Percentiles rank a stretch among this genome's conserved stretches.
Evolutionary conservation across 92 coral and sea anemone species (phyloP).

Genomic region (Umimayanthus chanpuru): DNA sequence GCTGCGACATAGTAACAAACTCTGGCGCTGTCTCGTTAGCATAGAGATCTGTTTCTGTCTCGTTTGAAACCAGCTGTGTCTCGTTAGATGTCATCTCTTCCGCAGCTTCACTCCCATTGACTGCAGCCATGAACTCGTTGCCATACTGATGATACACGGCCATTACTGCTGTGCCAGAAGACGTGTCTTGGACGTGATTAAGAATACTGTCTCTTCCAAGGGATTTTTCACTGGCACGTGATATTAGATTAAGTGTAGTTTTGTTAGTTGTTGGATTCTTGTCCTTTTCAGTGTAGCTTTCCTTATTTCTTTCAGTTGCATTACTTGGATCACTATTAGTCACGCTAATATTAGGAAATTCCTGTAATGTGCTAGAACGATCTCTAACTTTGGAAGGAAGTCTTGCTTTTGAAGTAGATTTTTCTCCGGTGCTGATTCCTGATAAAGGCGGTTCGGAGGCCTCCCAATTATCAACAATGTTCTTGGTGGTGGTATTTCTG

Average conservation of each 20-base stretch:
- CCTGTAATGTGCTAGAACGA: not conserved
- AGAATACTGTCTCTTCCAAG: not conserved
- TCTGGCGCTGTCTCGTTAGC: slow-evolving; percentile 97
- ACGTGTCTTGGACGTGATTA: slow-evolving; percentile 1
- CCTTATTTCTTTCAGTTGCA: not conserved
- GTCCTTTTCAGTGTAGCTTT: not conserved
- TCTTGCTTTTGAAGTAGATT: not conserved
- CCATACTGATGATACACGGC: slow-evolving; percentile 32
- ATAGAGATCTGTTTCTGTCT: slow-evolving; percentile 91
- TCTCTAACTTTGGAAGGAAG: not conserved
- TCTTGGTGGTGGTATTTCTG: not conserved
- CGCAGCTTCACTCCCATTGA: slow-evolving; percentile 64
- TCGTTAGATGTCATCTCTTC: slow-evolving; percentile 97
- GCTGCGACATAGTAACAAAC: slow-evolving; percentile 72
- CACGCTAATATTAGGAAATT: not conserved
- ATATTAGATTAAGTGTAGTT: slow-evolving; percentile 1
- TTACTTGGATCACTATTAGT: not conserved
- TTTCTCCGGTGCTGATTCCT: not conserved
- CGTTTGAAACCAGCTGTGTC: slow-evolving; percentile 94
- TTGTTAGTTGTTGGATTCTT: not conserved
- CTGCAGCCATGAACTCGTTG: slow-evolving; percentile 54
- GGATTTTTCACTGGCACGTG: not conserved
- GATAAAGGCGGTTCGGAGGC: not conserved
- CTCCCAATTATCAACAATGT: not conserved
- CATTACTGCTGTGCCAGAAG: slow-evolving; percentile 17